phyloP scores from a whole-genome alignment of 1,140 invertebrate genomes.

The Leptinotarsa texana region DNA sequence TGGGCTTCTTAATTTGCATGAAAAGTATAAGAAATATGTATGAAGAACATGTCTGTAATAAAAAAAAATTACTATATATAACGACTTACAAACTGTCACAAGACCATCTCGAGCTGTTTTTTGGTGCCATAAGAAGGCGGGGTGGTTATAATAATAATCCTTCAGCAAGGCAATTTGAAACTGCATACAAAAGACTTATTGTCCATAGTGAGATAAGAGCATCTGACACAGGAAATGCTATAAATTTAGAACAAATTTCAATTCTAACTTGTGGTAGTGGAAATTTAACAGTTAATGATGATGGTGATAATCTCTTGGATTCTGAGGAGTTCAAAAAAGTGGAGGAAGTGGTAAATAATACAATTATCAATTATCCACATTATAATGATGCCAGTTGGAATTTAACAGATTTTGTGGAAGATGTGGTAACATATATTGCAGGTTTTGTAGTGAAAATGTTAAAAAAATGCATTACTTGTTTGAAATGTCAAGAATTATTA shows the following conservation, averaged over 20 bases:
- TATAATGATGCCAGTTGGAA: background rate
- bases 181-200: slow-evolving; percentile 29
- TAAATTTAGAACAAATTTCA: slow-evolving; percentile 24
- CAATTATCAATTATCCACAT: background rate
- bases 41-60: slow-evolving; percentile 6
- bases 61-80: slow-evolving; percentile 36
- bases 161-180: slow-evolving; percentile 46
- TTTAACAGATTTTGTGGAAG: slow-evolving; percentile 11
- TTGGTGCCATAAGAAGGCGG: slow-evolving; percentile 41
- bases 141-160: slow-evolving; percentile 52
- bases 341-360: background rate
- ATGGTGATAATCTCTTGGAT: background rate
- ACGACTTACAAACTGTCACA: slow-evolving; percentile 52
- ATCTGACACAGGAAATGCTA: slow-evolving; percentile 27
- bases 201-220: slow-evolving; percentile 22
- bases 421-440: slow-evolving; percentile 16
- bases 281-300: background rate
- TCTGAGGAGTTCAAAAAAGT: slow-evolving; percentile 10
- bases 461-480: slow-evolving; percentile 15
- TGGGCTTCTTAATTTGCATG: slow-evolving; percentile 45
- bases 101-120: slow-evolving; percentile 54
- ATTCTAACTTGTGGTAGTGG: slow-evolving; percentile 7
- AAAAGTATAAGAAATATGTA: slow-evolving; percentile 40
- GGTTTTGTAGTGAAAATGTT: slow-evolving; percentile 1
- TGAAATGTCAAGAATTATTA: slow-evolving; percentile 11